Base-by-base conservation (phyloP, 2,888 invertebrate genomes). In the Deladenus siricidicola region DNA sequence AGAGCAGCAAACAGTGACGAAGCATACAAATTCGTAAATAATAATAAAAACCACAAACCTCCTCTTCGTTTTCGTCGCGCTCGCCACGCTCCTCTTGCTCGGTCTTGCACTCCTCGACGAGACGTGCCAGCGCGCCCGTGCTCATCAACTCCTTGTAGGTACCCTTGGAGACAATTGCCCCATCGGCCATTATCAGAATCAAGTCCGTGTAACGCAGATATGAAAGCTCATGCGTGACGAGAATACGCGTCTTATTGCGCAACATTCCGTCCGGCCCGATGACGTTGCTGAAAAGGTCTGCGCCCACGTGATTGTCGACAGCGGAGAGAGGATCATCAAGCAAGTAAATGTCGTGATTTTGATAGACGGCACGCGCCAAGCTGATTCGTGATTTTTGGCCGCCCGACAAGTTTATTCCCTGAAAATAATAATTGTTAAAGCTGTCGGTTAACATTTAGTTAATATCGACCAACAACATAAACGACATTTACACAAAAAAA, bases 271-370 rank as follows among this genome's bases (percentile, higher is more conserved):
- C 75, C 4, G 77, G 76, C 4, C 54, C 76, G 54, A 76, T 74
- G 2, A 76, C 75, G 23, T 72, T 63, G 19, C 63, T 67, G 62
- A 76, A 76, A 6, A 76, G 58, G 63, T 72, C 39, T 82, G 90
- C 90, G 17, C 94, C 94, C 52, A 96, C 94, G 80, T 96, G 94
- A 42, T 90, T 87, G 81, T 96, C 96, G 1, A 96, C 94, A 4
- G 94, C 94, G 79, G 90, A 90, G 58, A 85, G 80, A 1, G 96
- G 96, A 84, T 98, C 96, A 79, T 98, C 96, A 73, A 98, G 83
- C 77, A 92, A 86, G 81, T 91, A 96, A 66, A 91, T 84, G 76
- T 93, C 91, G 0, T 88, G 86, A 80, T 90, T 86, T 75, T 85
- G 86, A 80, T 92, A 93, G 1, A 91, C 90, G 1, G 92, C 90